These are phyloP conservation scores for Eufriesea mexicana DNA, from an alignment of 1,140 invertebrate genomes.

Conservation along the genomic window DNA sequence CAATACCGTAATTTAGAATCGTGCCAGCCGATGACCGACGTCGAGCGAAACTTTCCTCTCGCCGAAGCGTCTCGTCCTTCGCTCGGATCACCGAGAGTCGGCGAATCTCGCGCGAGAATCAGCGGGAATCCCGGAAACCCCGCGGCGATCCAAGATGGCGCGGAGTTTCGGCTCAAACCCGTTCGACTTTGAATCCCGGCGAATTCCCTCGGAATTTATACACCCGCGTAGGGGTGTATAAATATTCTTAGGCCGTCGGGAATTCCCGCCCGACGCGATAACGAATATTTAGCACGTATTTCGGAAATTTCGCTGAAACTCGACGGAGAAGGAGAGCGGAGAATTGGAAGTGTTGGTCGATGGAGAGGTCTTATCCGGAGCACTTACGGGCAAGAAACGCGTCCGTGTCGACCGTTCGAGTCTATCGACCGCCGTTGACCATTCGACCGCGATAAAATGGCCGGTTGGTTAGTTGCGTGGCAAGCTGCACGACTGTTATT, in stretches of 20 bases:
- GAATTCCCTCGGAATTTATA: not conserved
- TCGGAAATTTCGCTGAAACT: not conserved
- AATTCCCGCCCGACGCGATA: not conserved
- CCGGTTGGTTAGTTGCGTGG: conserved; percentile 35
- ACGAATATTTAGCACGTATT: conserved; percentile 6
- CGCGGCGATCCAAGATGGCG: not conserved
- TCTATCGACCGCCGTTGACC: conserved; percentile 13
- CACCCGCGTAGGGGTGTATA: not conserved
- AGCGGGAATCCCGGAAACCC: not conserved
- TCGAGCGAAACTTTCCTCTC: conserved; percentile 22
- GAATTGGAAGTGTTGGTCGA: not conserved
- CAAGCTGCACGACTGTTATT: conserved; percentile 48
- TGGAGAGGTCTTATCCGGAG: too few relatives aligned
- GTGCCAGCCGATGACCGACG: not conserved
- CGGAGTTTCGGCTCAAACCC: not conserved
- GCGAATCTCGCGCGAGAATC: too few relatives aligned
- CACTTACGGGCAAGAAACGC: too few relatives aligned
- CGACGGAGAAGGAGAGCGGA: not conserved
- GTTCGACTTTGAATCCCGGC: conserved; percentile 9
- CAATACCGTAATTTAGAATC: conserved; percentile 12
- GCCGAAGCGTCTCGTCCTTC: too few relatives aligned
- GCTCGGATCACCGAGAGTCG: too few relatives aligned
- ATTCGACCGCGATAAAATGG: conserved; percentile 14
- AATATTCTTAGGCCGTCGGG: not conserved
- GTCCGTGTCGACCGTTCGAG: not conserved